phyloP scores from a whole-genome alignment of 2,113 vertebrate species.

The Ptyas mucosa region DNA sequence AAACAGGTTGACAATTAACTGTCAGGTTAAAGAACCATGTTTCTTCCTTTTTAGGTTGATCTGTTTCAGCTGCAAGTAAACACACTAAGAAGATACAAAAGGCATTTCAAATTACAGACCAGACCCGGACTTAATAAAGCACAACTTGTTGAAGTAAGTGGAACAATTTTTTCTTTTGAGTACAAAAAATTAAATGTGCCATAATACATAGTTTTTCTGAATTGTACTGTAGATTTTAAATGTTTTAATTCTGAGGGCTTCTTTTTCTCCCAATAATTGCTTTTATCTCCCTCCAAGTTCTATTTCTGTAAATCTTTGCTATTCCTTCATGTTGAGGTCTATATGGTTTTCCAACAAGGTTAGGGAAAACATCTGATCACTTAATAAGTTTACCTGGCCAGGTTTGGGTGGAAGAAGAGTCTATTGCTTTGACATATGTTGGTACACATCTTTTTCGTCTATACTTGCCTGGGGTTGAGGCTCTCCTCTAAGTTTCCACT shows the following conservation, averaged over 20 bases:
- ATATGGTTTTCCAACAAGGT: neutral
- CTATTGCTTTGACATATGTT: neutral
- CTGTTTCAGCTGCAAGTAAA: constrained; percentile 84
- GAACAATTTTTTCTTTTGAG: constrained; percentile 21
- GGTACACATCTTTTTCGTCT: neutral
- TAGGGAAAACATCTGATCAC: neutral
- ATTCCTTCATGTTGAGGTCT: neutral
- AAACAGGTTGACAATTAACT: neutral
- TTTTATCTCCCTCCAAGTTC: neutral
- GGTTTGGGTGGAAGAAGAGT: neutral
- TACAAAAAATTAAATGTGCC: constrained; percentile 32
- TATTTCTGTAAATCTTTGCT: neutral
- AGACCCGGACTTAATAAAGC: constrained; percentile 85
- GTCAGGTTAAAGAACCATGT: neutral
- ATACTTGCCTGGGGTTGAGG: neutral
- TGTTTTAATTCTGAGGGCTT: neutral
- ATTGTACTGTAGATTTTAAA: neutral
- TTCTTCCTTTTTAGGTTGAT: constrained; percentile 74
- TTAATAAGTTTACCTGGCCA: neutral
- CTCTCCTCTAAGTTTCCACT: neutral
- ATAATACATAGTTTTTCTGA: neutral
- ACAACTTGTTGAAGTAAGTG: constrained; percentile 80
- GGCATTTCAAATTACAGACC: constrained; percentile 83
- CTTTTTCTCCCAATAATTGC: neutral
- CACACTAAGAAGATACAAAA: constrained; percentile 82